Percentiles rank a stretch among this genome's conserved stretches.
Conservation (phyloP, 1,140 invertebrate genomes). For the Drosophila nasuta region DNA sequence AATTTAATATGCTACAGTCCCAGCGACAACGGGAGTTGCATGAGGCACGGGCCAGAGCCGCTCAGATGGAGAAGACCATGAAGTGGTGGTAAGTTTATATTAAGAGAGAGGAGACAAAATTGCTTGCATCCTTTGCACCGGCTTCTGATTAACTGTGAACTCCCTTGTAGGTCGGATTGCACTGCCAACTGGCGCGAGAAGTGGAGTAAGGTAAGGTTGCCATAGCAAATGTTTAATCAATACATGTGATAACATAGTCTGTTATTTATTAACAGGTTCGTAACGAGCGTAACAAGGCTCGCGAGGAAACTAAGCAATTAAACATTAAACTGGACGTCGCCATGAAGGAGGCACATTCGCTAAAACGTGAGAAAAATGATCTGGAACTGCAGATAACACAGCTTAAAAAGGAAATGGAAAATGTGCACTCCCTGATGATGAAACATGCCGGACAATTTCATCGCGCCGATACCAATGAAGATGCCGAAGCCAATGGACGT, state of each 20-base stretch:
- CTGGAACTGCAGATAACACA: constrained; percentile 92
- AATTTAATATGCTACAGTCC: constrained; percentile 84
- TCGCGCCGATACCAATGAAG: constrained; percentile 77
- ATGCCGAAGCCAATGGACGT: constrained; percentile 76
- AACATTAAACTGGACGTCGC: constrained; percentile 92
- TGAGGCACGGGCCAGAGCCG: constrained; percentile 94
- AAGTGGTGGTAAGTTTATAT: constrained; percentile 91
- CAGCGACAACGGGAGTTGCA: constrained; percentile 93
- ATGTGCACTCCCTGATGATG: constrained; percentile 88
- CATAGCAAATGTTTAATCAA: constrained; percentile 67
- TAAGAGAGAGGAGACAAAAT: neutral
- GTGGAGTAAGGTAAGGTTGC: constrained; percentile 93
- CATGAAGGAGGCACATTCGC: constrained; percentile 90
- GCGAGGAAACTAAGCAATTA: constrained; percentile 94
- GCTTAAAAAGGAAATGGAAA: constrained; percentile 92
- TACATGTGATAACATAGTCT: constrained; percentile 30
- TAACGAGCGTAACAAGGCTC: constrained; percentile 93
- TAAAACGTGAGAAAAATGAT: constrained; percentile 93
- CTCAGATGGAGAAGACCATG: constrained; percentile 99
- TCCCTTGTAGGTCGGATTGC: constrained; percentile 88
- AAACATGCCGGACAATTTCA: constrained; percentile 90
- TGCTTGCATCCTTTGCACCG: neutral
- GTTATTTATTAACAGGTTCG: constrained; percentile 86
- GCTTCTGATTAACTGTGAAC: constrained; percentile 3
- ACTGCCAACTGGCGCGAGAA: constrained; percentile 93